Evolutionary conservation across 2,113 vertebrate species (phyloP).

Genomic region (Nothobranchius kuhntae): DNA sequence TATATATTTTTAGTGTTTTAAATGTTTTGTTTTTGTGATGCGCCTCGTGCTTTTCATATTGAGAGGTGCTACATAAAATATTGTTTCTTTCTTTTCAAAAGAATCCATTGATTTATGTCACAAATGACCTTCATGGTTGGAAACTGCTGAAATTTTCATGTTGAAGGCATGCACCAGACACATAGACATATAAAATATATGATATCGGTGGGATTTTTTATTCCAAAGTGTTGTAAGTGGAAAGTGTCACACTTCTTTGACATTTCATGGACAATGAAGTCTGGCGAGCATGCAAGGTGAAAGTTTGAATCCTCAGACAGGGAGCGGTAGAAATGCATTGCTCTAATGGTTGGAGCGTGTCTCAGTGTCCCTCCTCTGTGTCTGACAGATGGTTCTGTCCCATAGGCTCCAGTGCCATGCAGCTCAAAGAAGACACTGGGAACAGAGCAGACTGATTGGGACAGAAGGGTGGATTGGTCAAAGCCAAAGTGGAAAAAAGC

Average conservation of each 20-base stretch:
- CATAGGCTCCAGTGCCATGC: constrained; percentile 37
- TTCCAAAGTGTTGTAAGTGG: constrained; percentile 30
- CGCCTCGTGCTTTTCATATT: no score
- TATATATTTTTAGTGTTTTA: no score
- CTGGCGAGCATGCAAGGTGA: constrained; percentile 11
- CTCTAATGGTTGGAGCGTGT: constrained; percentile 58
- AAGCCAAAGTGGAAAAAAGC: constrained; percentile 37
- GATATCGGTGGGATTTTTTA: constrained; percentile 17
- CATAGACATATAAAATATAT: no score
- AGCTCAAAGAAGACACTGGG: constrained; percentile 37
- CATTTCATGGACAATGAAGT: constrained; percentile 25
- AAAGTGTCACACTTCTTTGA: constrained; percentile 49
- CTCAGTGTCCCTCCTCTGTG: constrained; percentile 34
- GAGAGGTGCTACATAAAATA: no score
- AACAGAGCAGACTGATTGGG: constrained; percentile 44
- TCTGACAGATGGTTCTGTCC: constrained; percentile 60
- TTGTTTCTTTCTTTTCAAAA: no score
- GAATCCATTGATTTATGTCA: no score
- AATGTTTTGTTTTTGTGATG: no score
- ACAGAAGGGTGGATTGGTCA: constrained; percentile 27
- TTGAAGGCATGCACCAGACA: no score
- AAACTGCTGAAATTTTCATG: no score
- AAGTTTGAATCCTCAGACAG: constrained; percentile 26
- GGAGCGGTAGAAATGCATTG: constrained; percentile 60
- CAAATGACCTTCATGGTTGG: no score